phyloP scores from a whole-genome alignment of 2,113 vertebrate species.

The Aptenodytes forsteri region DNA sequence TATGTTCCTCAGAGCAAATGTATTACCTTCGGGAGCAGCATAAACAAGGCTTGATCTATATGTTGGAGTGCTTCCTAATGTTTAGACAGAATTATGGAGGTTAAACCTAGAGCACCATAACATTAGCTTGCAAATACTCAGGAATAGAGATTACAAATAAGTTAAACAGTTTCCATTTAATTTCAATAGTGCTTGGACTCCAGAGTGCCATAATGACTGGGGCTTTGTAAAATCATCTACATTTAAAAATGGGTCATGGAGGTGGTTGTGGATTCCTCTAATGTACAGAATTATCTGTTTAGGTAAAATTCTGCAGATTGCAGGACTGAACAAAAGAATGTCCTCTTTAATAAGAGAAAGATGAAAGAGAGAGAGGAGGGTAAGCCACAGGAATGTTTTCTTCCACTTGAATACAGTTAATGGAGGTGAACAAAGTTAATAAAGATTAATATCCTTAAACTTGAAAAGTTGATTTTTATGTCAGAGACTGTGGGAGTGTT shows the following conservation, averaged over 20 bases:
- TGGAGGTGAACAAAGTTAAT: neutral
- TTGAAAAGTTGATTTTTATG: neutral
- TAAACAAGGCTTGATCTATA: neutral
- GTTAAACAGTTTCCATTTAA: neutral
- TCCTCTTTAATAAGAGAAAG: neutral
- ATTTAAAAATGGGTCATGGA: neutral
- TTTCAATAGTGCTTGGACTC: neutral
- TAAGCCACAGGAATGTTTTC: neutral
- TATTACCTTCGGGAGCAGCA: neutral
- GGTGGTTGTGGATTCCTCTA: neutral
- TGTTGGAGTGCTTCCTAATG: neutral
- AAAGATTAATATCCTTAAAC: neutral
- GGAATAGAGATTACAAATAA: neutral
- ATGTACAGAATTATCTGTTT: neutral
- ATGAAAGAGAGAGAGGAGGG: neutral
- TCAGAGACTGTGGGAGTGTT: neutral
- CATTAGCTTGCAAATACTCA: neutral
- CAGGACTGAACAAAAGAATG: neutral
- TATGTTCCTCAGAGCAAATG: neutral
- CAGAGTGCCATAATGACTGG: neutral
- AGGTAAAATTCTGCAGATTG: neutral
- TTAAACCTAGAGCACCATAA: neutral
- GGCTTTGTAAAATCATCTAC: neutral
- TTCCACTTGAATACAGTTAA: neutral
- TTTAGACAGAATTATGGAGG: neutral